phyloP scores from a whole-genome alignment of 2,113 vertebrate genomes.

The Tyrannus savana region DNA sequence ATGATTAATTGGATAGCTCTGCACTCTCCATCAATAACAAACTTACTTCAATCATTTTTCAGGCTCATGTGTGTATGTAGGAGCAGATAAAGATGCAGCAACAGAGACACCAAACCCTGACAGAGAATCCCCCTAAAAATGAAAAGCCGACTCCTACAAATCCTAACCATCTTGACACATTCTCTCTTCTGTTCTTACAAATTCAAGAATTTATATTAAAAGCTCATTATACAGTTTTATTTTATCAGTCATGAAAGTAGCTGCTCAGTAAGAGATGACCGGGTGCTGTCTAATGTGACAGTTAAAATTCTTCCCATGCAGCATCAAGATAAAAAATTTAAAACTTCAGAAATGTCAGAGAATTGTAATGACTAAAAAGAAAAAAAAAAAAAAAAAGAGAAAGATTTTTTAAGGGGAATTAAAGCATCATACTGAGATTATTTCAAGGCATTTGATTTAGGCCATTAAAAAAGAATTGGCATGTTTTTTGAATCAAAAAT shows the following conservation, averaged over 20 bases:
- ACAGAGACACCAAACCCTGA: neutral
- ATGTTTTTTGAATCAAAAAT: neutral
- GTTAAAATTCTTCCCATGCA: neutral
- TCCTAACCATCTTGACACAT: neutral
- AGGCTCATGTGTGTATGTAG: neutral
- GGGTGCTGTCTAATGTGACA: neutral
- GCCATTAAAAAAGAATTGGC: neutral
- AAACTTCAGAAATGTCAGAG: neutral
- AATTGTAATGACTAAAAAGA: neutral
- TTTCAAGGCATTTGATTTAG: neutral
- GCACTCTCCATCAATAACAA: neutral
- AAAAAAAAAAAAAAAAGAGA: neutral
- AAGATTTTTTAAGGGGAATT: neutral
- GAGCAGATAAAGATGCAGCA: slow-evolving; percentile 8
- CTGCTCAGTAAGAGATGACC: neutral
- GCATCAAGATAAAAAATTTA: neutral
- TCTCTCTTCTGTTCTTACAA: neutral
- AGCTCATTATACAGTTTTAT: neutral
- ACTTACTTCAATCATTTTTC: neutral
- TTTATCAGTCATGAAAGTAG: neutral
- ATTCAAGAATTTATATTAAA: neutral
- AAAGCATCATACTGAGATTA: neutral
- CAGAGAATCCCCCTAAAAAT: slow-evolving; percentile 5
- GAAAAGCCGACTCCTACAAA: neutral
- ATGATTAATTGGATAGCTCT: neutral